Evolutionary conservation across 2,797 vertebrate species (phyloP), one percentile per base, ranked within the genome.

Genomic region (Centropyge bicolor): DNA sequence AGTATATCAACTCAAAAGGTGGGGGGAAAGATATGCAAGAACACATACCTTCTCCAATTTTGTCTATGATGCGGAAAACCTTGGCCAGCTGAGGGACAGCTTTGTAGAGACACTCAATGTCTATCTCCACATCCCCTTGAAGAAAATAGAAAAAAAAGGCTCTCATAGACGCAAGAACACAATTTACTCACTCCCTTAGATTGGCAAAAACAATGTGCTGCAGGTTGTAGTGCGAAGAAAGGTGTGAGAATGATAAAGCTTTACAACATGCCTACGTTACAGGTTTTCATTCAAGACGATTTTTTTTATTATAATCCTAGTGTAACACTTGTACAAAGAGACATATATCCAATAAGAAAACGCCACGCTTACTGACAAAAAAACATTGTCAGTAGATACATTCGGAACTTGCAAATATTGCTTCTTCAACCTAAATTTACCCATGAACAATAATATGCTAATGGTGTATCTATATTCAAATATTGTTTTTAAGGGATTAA

Each of bases 41-140:
- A 16, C 12, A 27, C 1, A 2, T 95, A 98, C 98, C 98, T 97
- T 98, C 97, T 92, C 98, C 98, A 46, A 99, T 99, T 96, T 98
- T 99, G 77, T 97, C 96, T 57, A 94, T 94, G 72, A 99, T 96
- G 87, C 90, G 95, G 91, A 99, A 99, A 61, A 97, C 85, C 86
- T 91, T 96, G 48, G 93, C 88, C 74, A 99, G 96, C 91, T 98
- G 97, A 82, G 98, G 98, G 41, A 99, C 94, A 62, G 96, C 96
- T 95, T 97, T 96, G 91, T 96, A 98, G 82, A 99, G 95, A 12
- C 94, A 93, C 78, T 97, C 95, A 77, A 99, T 98, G 78, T 99
- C 97, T 75, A 91, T 90, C 93, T 96, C 95, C 85, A 96, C 83
- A 78, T 96, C 96, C 87, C 91, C 92, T 94, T 88, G 54, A 81